Evolutionary conservation across 2,888 invertebrate genomes (phyloP).

Genomic region (Polyommatus icarus): DNA sequence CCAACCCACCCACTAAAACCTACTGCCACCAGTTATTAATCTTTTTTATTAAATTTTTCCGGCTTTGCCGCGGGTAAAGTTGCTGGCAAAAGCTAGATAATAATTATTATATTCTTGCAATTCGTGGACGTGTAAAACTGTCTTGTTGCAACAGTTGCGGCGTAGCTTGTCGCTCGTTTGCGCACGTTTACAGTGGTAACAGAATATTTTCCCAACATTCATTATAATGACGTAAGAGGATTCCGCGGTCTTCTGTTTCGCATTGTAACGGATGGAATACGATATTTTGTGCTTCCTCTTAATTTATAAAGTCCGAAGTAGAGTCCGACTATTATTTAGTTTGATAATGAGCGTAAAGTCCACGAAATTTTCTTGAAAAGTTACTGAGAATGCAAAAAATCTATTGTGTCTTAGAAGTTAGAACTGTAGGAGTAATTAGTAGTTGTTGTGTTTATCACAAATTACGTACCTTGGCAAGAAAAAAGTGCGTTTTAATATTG

Average conservation of each 20-base stretch:
- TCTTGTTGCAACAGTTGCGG: not conserved
- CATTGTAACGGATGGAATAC: not conserved
- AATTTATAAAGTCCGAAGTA: not conserved
- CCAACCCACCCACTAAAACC: too few relatives aligned
- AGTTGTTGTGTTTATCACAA: too few relatives aligned
- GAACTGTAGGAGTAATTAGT: too few relatives aligned
- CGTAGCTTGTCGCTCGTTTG: not conserved
- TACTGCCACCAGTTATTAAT: too few relatives aligned
- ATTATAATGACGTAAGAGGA: conserved; percentile 13
- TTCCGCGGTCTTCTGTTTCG: not conserved
- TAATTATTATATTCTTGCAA: not conserved
- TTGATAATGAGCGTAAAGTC: not conserved
- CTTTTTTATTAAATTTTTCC: too few relatives aligned
- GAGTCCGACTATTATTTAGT: not conserved
- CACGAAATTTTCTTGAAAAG: too few relatives aligned
- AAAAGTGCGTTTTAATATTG: too few relatives aligned
- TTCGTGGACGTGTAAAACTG: not conserved
- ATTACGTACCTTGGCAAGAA: too few relatives aligned
- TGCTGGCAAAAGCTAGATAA: too few relatives aligned
- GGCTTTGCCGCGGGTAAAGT: too few relatives aligned
- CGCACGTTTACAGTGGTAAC: conserved; percentile 1
- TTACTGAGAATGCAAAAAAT: too few relatives aligned
- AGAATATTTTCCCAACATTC: conserved; percentile 13
- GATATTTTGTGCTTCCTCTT: conserved; percentile 9
- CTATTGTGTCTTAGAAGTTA: too few relatives aligned